Conservation (phyloP, 1,140 invertebrate species). For the Notospermus geniculatus region DNA sequence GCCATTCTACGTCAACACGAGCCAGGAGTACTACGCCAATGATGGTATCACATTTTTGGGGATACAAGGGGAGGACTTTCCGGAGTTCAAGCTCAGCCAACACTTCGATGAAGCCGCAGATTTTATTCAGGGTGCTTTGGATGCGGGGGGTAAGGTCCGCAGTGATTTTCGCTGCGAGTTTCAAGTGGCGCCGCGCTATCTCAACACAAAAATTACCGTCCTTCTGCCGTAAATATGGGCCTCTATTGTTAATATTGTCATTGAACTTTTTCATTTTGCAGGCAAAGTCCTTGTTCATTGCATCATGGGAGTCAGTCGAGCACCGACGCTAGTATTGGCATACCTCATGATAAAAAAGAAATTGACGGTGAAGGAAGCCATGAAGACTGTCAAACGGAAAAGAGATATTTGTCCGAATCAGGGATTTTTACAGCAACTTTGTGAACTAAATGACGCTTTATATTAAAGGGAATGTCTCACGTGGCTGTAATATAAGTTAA, state of each 20-base stretch:
- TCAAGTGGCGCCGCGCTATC: too few relatives aligned
- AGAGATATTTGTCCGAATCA: slow-evolving; percentile 45
- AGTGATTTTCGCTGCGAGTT: too few relatives aligned
- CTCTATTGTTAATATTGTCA: too few relatives aligned
- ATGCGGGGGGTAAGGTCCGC: slow-evolving; percentile 42
- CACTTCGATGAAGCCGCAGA: slow-evolving; percentile 75
- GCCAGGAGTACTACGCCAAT: slow-evolving; percentile 66
- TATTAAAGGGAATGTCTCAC: too few relatives aligned
- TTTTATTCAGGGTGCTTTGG: slow-evolving; percentile 77
- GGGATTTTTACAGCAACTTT: slow-evolving; percentile 46
- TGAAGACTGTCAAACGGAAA: slow-evolving; percentile 40
- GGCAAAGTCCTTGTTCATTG: slow-evolving; percentile 83
- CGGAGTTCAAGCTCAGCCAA: slow-evolving; percentile 71
- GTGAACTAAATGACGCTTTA: slow-evolving; percentile 36
- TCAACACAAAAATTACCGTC: too few relatives aligned
- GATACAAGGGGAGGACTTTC: slow-evolving; percentile 73
- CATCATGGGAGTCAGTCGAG: slow-evolving; percentile 85
- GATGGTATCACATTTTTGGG: slow-evolving; percentile 75
- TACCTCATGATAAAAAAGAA: slow-evolving; percentile 74
- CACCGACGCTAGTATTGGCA: slow-evolving; percentile 77
- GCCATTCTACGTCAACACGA: slow-evolving; percentile 50
- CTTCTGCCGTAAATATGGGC: too few relatives aligned
- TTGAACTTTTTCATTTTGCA: slow-evolving; percentile 14
- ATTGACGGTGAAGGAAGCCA: slow-evolving; percentile 69
- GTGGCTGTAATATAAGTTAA: too few relatives aligned